phyloP scores from a whole-genome alignment of 2,888 invertebrate genomes.

The Corbicula japonica region DNA sequence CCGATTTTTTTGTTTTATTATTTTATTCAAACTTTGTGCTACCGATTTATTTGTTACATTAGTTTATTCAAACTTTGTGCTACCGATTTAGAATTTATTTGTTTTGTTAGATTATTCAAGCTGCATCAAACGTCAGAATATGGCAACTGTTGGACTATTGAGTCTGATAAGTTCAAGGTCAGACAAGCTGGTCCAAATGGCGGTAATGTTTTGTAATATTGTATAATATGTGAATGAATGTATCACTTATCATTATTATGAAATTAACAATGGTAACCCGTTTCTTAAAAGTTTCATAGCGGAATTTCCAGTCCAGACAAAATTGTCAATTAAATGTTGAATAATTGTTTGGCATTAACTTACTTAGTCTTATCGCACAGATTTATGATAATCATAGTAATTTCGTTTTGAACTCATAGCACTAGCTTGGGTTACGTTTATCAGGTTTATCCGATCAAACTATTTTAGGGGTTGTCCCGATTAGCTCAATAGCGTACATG shows the following conservation, averaged over 20 bases:
- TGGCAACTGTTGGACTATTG: constrained; percentile 73
- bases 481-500: too few relatives aligned
- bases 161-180: constrained; percentile 35
- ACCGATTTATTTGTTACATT: background rate
- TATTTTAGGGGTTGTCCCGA: too few relatives aligned
- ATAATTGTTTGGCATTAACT: too few relatives aligned
- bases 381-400: too few relatives aligned
- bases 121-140: constrained; percentile 62
- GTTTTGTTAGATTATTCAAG: constrained; percentile 49
- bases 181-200: constrained; percentile 46
- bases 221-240: background rate
- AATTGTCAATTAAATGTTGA: too few relatives aligned
- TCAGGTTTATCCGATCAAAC: too few relatives aligned
- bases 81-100: background rate
- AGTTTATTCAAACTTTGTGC: background rate
- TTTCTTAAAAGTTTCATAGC: too few relatives aligned
- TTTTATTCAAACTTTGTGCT: background rate
- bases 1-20: background rate
- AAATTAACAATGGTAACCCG: too few relatives aligned
- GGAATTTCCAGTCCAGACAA: too few relatives aligned
- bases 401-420: too few relatives aligned
- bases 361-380: too few relatives aligned
- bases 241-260: background rate
- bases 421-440: too few relatives aligned
- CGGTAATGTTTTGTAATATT: constrained; percentile 23